Evolutionary conservation across 1,140 invertebrate species (phyloP), one percentile per base, ranked within the genome.

Genomic region (Brachionus manjavacas): DNA sequence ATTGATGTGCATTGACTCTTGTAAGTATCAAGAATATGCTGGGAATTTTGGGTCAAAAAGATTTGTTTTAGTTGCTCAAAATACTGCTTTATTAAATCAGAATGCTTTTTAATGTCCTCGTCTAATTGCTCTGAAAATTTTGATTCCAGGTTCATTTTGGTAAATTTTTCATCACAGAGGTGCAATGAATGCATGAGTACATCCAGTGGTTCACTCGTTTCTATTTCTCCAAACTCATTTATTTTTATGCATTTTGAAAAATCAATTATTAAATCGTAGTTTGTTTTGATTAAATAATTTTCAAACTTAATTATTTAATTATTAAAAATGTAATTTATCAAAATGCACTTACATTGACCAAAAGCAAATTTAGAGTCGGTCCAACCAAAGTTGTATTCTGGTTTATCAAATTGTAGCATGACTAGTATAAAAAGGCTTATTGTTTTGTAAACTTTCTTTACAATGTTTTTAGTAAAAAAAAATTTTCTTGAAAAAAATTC

Each of bases 11-110:
- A 41, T 60, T 81, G 79, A 81, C 52, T 81, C 14, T 81, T 60
- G 39, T 81, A 81, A 60, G 79, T 81, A 11, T 81, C 79, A n/a
- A 81, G 20, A n/a, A 81, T 60, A 43, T 81, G 41, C n/a, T 81
- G 52, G 1, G 49, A 11, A 20, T 41, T 64, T 46, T 81, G 49
- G 6, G 52, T 39, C 16, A 81, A 20, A 43, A 81, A 68, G 25
- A 35, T 81, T 81, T 81, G 52, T 35, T 81, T 81, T 25, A 81
- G 6, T 25, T 68, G 79, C 11, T 81, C 79, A 60, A 81, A 81
- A 46, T 81, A 81, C 20, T 20, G 20, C 28, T 68, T 60, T 39
- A 81, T 81, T 20, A 64, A 11, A 23, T 81, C 64, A 8, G 79
- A 81, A 16, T 81, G 79, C 20, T 68, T 60, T 68, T 81, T 81